phyloP scores from a whole-genome alignment of 2,888 invertebrate genomes.

The Ophioninae sp. region DNA sequence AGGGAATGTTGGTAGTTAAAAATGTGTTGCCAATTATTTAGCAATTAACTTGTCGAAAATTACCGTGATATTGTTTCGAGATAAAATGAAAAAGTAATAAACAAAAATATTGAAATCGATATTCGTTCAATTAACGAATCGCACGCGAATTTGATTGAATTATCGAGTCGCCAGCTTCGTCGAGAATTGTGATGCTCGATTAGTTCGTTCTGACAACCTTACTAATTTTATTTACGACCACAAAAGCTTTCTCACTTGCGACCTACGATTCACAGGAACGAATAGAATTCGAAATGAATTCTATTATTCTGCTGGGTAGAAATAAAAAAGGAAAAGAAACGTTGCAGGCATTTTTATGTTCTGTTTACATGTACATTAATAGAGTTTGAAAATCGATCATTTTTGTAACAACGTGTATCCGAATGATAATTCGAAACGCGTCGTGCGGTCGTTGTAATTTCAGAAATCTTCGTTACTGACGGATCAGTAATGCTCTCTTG shows the following conservation, averaged over 20 bases:
- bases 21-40: not conserved
- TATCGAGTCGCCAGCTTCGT: not conserved
- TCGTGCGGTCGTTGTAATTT: not conserved
- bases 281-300: not conserved
- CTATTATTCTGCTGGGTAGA: not conserved
- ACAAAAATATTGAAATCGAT: not conserved
- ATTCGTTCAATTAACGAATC: not conserved
- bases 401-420: not conserved
- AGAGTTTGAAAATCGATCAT: not conserved
- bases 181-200: not conserved
- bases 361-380: not conserved
- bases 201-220: not conserved
- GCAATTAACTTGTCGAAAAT: not conserved
- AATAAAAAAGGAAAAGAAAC: not conserved
- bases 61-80: slow-evolving; percentile 11
- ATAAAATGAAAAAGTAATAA: not conserved
- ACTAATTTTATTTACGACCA: slow-evolving; percentile 2
- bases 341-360: not conserved
- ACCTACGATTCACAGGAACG: not conserved
- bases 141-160: not conserved
- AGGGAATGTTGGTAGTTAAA: not conserved
- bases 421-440: not conserved
- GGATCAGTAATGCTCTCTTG: not conserved
- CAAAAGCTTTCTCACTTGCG: not conserved
- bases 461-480: not conserved